A percentile compares a stretch with the other conserved stretches of the same genome.
phyloP scores from a whole-genome alignment of 2,888 invertebrate genomes.

The Alitta virens region DNA sequence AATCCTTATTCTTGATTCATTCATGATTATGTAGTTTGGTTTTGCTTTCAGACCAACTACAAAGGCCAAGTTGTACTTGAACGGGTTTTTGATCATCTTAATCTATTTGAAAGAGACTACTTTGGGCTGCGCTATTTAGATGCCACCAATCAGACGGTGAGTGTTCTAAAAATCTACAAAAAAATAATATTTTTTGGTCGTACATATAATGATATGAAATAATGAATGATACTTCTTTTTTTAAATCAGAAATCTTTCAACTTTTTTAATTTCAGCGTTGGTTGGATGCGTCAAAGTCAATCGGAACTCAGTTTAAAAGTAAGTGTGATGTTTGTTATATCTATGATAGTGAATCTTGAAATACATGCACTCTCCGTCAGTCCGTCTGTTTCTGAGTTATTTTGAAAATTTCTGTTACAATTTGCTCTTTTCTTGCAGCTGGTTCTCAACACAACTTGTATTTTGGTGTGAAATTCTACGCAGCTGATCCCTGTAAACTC shows the following conservation, averaged over 20 bases:
- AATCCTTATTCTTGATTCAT: conserved; percentile 3
- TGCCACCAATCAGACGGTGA: conserved; percentile 50
- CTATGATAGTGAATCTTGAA: too few relatives aligned
- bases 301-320: conserved; percentile 52
- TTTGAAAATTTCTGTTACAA: too few relatives aligned
- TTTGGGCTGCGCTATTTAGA: conserved; percentile 94
- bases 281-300: conserved; percentile 45
- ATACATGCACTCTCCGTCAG: too few relatives aligned
- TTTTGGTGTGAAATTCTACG: conserved; percentile 96
- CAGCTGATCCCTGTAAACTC: conserved; percentile 93
- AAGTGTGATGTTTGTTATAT: too few relatives aligned
- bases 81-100: conserved; percentile 88
- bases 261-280: conserved; percentile 45
- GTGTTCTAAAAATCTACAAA: too few relatives aligned
- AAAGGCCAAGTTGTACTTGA: conserved; percentile 86
- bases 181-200: too few relatives aligned
- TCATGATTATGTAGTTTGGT: too few relatives aligned
- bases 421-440: conserved; percentile 19
- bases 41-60: conserved; percentile 79
- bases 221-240: too few relatives aligned
- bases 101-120: conserved; percentile 93
- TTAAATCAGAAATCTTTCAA: too few relatives aligned
- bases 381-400: too few relatives aligned
- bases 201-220: too few relatives aligned
- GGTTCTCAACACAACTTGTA: conserved; percentile 78